A percentile compares a stretch with the other conserved stretches of the same genome.
Evolutionary conservation across 2,888 invertebrate species (phyloP).

Genomic region (Artemia sinica): DNA sequence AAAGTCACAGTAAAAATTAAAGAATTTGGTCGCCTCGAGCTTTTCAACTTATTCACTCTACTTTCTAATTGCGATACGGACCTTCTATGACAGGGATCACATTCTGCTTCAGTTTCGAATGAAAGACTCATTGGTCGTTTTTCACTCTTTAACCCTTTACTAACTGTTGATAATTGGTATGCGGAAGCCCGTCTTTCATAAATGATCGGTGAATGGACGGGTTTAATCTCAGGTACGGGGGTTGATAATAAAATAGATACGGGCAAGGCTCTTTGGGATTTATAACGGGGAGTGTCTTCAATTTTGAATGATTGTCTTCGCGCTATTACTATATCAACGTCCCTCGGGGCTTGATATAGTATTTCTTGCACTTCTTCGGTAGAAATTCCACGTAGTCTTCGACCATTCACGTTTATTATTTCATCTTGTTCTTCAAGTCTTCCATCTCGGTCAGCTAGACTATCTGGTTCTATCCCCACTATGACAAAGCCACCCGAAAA

Average conservation of each 20-base stretch:
- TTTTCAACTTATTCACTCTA: neutral
- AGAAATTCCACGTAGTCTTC: constrained; percentile 52
- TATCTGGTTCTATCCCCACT: constrained; percentile 36
- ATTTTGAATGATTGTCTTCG: constrained; percentile 23
- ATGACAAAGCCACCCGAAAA: constrained; percentile 34
- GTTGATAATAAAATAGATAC: constrained; percentile 4
- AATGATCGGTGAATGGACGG: constrained; percentile 12
- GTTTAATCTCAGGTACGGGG: constrained; percentile 9
- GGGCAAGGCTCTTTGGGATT: neutral
- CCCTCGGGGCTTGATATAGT: constrained; percentile 30
- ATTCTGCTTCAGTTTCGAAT: constrained; percentile 16
- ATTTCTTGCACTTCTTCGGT: constrained; percentile 39
- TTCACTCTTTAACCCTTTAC: neutral
- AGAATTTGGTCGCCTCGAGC: constrained; percentile 13
- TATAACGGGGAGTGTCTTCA: constrained; percentile 3
- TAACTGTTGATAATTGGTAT: neutral
- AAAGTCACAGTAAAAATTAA: constrained; percentile 22
- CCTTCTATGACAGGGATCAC: neutral
- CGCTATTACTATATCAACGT: constrained; percentile 35
- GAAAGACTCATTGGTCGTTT: constrained; percentile 7
- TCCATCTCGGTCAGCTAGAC: constrained; percentile 47
- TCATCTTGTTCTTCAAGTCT: constrained; percentile 67
- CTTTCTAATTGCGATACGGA: neutral
- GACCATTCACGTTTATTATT: constrained; percentile 72
- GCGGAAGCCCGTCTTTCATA: neutral